These are phyloP conservation scores for Arbacia lixula DNA, from an alignment of 53 echinoderm and acorn worm species.

Conservation along the genomic window DNA sequence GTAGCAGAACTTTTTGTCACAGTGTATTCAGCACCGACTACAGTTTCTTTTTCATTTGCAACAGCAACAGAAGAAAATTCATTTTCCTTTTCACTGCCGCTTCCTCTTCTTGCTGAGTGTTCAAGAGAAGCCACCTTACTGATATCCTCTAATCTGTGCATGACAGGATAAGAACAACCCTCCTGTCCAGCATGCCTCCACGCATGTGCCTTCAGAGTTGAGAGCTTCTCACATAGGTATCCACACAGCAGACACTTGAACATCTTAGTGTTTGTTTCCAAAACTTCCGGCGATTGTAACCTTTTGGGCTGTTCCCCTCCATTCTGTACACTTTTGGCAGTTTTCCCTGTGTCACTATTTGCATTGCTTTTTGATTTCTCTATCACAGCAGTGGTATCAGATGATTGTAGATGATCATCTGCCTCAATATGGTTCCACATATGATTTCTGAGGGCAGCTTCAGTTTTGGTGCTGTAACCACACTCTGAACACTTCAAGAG, in stretches of 20 bases:
- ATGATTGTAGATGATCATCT: background rate
- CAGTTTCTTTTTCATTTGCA: background rate
- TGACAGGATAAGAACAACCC: conserved; percentile 91
- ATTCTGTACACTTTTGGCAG: too few species aligned
- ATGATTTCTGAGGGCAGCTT: conserved; percentile 73
- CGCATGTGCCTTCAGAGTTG: conserved; percentile 91
- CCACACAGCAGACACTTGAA: conserved; percentile 95
- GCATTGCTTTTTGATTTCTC: background rate
- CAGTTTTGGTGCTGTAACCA: conserved; percentile 81
- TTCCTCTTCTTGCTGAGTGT: background rate
- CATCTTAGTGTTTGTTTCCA: conserved; percentile 39
- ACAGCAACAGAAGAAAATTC: background rate
- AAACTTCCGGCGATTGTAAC: background rate
- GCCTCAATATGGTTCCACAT: conserved; percentile 87
- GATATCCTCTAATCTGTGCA: conserved; percentile 44
- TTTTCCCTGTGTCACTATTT: background rate
- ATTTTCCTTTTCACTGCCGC: background rate
- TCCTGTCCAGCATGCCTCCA: conserved; percentile 98
- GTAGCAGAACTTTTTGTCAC: background rate
- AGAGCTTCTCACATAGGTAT: conserved; percentile 92
- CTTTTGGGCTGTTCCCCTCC: too few species aligned
- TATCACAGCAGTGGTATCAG: background rate
- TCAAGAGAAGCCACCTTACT: background rate
- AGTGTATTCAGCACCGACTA: background rate
- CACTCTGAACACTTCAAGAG: conserved; percentile 93